These are phyloP conservation scores for Ondatra zibethicus DNA, from an alignment of 2,113 vertebrate genomes.

Conservation along the genomic window DNA sequence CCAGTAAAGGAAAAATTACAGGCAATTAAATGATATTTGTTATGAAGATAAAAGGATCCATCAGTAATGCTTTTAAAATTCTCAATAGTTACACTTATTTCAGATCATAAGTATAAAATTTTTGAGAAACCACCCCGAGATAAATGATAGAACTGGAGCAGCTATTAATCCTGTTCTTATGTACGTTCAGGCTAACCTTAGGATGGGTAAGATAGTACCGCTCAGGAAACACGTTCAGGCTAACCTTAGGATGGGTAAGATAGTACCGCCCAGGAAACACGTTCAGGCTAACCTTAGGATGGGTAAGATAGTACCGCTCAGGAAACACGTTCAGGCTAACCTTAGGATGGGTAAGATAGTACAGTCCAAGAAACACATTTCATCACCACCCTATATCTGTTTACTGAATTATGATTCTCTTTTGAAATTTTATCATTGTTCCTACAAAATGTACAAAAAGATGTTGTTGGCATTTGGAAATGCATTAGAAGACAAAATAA, in stretches of 20 bases:
- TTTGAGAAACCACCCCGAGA: neutral
- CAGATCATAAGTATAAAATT: constrained; percentile 30
- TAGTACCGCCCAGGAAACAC: constrained; percentile 16
- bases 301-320: no score
- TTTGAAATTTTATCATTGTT: constrained; percentile 55
- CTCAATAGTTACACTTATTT: neutral
- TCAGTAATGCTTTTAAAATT: constrained; percentile 12
- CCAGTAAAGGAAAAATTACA: constrained; percentile 8
- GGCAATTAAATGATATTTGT: neutral
- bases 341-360: neutral
- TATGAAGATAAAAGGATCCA: constrained; percentile 18
- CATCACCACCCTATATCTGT: neutral
- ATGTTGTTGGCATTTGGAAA: constrained; percentile 22
- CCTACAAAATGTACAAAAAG: constrained; percentile 33
- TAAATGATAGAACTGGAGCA: neutral
- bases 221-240: constrained; percentile 35
- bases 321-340: neutral
- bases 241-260: no score
- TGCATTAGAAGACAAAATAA: constrained; percentile 44
- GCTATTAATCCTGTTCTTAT: neutral
- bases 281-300: neutral
- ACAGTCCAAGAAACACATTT: constrained; percentile 14
- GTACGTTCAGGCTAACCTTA: neutral
- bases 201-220: neutral
- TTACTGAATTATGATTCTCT: constrained; percentile 29